Evolutionary conservation across 2,888 invertebrate species (phyloP).

Genomic region (Fragum sueziense): DNA sequence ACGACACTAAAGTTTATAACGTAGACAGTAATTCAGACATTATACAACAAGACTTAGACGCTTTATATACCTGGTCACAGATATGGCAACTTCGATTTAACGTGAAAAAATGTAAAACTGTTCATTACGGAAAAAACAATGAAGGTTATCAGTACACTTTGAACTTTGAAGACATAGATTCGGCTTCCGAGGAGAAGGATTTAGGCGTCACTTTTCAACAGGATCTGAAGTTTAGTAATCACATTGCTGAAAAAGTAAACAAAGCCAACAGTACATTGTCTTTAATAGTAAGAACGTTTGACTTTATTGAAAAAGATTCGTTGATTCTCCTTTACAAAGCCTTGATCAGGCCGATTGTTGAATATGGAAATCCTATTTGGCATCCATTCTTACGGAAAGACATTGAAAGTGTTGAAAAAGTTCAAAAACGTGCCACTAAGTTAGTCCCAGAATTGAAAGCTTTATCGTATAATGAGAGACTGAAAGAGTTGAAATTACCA

Average conservation of each 20-base stretch:
- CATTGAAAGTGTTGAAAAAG: conserved; percentile 19
- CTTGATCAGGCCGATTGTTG: conserved; percentile 5
- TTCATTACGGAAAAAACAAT: conserved; percentile 30
- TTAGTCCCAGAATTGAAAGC: conserved; percentile 9
- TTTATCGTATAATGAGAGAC: conserved; percentile 7
- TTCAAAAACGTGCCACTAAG: conserved; percentile 13
- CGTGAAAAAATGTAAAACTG: conserved; percentile 13
- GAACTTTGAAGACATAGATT: conserved; percentile 14
- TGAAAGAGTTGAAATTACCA: conserved; percentile 24
- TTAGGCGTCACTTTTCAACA: conserved; percentile 17
- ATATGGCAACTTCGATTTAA: neutral
- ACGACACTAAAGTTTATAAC: neutral
- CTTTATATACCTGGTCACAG: no score
- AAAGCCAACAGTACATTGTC: no score
- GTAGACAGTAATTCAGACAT: neutral
- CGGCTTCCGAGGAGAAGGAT: neutral
- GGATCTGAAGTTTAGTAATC: conserved; percentile 28
- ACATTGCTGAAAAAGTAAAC: no score
- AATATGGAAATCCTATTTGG: neutral
- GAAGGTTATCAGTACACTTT: conserved; percentile 10
- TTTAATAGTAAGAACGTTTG: conserved; percentile 29
- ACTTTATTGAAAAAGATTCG: conserved; percentile 23
- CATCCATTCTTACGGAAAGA: no score
- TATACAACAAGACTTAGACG: neutral
- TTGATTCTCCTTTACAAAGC: conserved; percentile 25